Base-by-base conservation (phyloP, 2,888 invertebrate species). In the Platycheirus rosarum region DNA sequence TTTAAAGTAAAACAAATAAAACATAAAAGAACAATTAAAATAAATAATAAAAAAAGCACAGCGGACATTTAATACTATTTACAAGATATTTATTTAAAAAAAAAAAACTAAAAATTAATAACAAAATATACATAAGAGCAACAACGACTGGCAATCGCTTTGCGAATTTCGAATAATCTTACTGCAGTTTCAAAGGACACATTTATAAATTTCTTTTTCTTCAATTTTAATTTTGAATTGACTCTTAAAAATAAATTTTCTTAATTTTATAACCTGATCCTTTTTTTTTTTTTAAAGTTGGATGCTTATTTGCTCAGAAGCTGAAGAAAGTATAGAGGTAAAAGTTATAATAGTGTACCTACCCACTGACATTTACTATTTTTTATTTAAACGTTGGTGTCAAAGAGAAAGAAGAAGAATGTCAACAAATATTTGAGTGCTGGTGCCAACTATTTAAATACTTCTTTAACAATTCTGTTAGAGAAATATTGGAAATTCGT, bases 361-460 rank as follows among this genome's bases (percentile, higher is more conserved):
- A 68, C 66, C 51, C 66, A 68, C 53, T 68, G 73, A 73, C 46
- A 46, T 66, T 62, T 46, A 35, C 35, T 65, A 62, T 49, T 42
- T 18, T 40, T 63, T n/a, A 8, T 42, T 26, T 60, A 42, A 29
- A 26, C 3, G 2, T 42, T 23, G 23, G 23, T 23, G 6, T 23
- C 23, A n/a, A n/a, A n/a, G n/a, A n/a, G n/a, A n/a, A n/a, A n/a
- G n/a, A n/a, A n/a, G n/a, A n/a, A n/a, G n/a, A n/a, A n/a, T n/a
- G n/a, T n/a, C n/a, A n/a, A n/a, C n/a, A n/a, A n/a, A n/a, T n/a
- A n/a, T n/a, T n/a, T n/a, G n/a, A n/a, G n/a, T n/a, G n/a, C n/a
- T n/a, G n/a, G n/a, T n/a, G n/a, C n/a, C n/a, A n/a, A n/a, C n/a
- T n/a, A n/a, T n/a, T n/a, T n/a, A n/a, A n/a, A n/a, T n/a, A n/a